Evolutionary conservation across 1,140 invertebrate species (phyloP).

Genomic region (Campoletis sonorensis): DNA sequence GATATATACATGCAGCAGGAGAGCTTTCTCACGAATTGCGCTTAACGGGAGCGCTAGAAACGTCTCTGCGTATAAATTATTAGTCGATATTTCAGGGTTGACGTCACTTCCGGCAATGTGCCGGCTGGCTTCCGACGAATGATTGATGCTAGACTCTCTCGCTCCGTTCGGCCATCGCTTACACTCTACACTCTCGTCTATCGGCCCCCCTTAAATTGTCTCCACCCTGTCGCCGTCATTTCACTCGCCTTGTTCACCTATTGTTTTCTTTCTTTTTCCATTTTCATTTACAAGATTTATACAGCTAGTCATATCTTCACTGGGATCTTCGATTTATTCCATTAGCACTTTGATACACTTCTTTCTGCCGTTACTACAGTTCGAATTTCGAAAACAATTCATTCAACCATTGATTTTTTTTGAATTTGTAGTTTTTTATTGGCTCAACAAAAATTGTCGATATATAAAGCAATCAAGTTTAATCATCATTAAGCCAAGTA

Average conservation of each 20-base stretch:
- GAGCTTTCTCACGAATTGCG: constrained; percentile 17
- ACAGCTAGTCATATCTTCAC: not conserved
- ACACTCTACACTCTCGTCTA: constrained; percentile 34
- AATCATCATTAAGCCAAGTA: too few relatives aligned
- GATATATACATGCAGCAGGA: not conserved
- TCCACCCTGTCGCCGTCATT: constrained; percentile 16
- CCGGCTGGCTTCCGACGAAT: constrained; percentile 71
- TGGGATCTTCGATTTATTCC: not conserved
- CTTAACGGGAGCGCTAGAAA: constrained; percentile 59
- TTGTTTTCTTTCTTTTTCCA: not conserved
- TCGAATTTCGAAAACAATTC: too few relatives aligned
- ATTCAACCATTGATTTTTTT: too few relatives aligned
- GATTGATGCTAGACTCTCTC: constrained; percentile 64
- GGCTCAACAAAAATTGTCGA: too few relatives aligned
- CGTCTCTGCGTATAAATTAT: constrained; percentile 74
- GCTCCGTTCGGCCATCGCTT: constrained; percentile 44
- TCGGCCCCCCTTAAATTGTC: constrained; percentile 4
- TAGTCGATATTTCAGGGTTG: constrained; percentile 73
- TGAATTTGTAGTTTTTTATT: too few relatives aligned
- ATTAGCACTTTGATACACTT: not conserved
- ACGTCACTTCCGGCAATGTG: constrained; percentile 75
- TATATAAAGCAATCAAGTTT: too few relatives aligned
- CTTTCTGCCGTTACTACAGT: not conserved
- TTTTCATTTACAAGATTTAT: constrained; percentile 16
- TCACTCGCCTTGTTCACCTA: not conserved